Conservation (phyloP, 2,113 vertebrate genomes). For the Pontoporia blainvillei region DNA sequence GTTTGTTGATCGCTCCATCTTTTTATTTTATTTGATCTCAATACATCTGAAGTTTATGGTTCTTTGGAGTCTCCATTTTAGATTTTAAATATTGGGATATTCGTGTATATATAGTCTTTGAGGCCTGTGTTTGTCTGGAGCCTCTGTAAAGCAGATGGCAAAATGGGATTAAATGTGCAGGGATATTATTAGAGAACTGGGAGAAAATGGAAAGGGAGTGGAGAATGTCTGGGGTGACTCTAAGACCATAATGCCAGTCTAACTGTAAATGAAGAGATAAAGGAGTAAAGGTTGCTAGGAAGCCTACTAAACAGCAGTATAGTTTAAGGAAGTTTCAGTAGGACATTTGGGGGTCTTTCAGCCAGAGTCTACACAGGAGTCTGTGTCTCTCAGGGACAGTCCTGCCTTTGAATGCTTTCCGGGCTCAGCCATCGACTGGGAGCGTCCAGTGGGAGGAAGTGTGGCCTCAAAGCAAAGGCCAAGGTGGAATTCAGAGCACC, state of each 20-base stretch:
- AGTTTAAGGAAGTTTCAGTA: not conserved
- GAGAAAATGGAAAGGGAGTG: not conserved
- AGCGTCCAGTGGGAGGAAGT: not conserved
- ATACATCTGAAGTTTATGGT: not conserved
- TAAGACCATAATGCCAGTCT: not conserved
- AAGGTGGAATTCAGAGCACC: not conserved
- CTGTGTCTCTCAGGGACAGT: not conserved
- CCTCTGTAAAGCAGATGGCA: not conserved
- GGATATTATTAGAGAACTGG: not conserved
- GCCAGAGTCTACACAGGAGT: not conserved
- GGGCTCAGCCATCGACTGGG: not conserved
- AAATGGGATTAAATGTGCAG: not conserved
- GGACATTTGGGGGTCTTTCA: not conserved
- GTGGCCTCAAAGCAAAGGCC: not conserved
- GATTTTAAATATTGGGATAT: not conserved
- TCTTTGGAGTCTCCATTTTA: not conserved
- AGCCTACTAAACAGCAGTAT: not conserved
- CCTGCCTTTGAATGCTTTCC: not conserved
- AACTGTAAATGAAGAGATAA: not conserved
- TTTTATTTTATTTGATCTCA: not conserved
- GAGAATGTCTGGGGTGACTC: not conserved
- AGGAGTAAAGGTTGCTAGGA: not conserved
- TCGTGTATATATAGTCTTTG: not conserved
- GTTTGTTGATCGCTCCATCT: not conserved
- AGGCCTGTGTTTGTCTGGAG: not conserved